Percentiles rank a stretch among this genome's conserved stretches.
These are phyloP conservation scores for Portunus trituberculatus DNA, from an alignment of 1,140 invertebrate genomes.

Conservation along the genomic window DNA sequence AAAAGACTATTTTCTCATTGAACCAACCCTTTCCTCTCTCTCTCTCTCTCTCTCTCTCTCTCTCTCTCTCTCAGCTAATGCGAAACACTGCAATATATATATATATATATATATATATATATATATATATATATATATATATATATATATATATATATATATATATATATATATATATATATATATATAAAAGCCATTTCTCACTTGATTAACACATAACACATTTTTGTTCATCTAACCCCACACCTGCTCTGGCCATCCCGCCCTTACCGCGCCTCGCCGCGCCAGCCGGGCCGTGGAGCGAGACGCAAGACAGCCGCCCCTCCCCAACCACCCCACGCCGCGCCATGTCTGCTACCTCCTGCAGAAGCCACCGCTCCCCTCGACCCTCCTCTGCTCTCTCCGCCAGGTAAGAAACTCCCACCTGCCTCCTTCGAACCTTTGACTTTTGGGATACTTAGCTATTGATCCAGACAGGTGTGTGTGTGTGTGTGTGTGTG, in stretches of 20 bases:
- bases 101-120: slow-evolving; percentile 8
- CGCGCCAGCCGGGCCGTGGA: not conserved
- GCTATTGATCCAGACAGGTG: not conserved
- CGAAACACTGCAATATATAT: not conserved
- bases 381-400: not conserved
- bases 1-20: no score
- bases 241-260: no score
- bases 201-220: no score
- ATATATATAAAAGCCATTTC: no score
- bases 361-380: not conserved
- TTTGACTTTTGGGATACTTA: not conserved
- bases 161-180: slow-evolving; percentile 3
- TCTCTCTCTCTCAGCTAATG: not conserved
- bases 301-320: not conserved
- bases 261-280: not conserved
- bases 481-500: slow-evolving; percentile 49
- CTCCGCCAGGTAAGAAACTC: not conserved
- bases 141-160: not conserved
- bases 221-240: no score
- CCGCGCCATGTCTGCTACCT: not conserved
- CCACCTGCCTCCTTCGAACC: not conserved
- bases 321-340: not conserved
- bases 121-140: not conserved
- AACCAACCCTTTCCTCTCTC: not conserved
- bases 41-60: not conserved